These are phyloP conservation scores for Orthonyx spaldingii DNA, from an alignment of 2,113 vertebrate species.

Conservation along the genomic window DNA sequence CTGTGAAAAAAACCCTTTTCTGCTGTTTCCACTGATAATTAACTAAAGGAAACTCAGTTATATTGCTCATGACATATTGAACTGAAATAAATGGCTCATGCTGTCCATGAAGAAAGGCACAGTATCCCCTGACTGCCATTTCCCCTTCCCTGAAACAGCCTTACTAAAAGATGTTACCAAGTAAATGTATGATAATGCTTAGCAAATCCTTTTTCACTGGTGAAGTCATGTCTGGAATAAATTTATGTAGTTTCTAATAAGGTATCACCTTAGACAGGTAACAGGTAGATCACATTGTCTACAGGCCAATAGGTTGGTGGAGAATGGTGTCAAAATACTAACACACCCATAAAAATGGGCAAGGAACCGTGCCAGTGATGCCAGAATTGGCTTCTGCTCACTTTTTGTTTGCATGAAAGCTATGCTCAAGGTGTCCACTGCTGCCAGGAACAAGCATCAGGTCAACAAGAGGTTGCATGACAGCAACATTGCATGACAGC, in stretches of 20 bases:
- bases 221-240: background rate
- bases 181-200: background rate
- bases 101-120: background rate
- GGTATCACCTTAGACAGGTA: background rate
- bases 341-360: background rate
- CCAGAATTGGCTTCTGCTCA: background rate
- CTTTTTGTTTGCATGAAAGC: background rate
- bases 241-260: background rate
- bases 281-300: background rate
- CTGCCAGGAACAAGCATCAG: background rate
- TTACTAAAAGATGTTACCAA: background rate
- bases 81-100: background rate
- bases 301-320: background rate
- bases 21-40: background rate
- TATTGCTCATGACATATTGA: background rate
- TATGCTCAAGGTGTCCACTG: accelerated
- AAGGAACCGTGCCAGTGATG: background rate
- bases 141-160: background rate
- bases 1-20: background rate
- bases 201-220: background rate
- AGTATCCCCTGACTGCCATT: background rate
- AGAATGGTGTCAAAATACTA: background rate
- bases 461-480: accelerated
- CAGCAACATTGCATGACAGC: background rate
- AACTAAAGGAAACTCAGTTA: background rate